Conservation (phyloP, 2,113 vertebrate species). For the Cheilinus undulatus region DNA sequence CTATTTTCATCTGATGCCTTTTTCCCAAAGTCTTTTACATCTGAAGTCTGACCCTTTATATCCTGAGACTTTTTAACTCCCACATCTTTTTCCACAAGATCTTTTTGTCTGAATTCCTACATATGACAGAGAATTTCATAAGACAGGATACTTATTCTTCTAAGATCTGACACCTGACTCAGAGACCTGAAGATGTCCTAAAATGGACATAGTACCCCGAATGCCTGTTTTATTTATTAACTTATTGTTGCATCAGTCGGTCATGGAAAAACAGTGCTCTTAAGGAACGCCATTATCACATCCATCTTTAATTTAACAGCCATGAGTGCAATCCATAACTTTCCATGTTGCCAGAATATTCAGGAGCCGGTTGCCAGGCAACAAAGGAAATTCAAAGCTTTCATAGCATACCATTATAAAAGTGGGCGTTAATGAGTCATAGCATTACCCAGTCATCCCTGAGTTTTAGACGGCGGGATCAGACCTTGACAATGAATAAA, state of each 20-base stretch:
- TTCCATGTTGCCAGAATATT: slow-evolving; percentile 61
- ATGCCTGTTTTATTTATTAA: slow-evolving; percentile 21
- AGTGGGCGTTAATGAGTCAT: slow-evolving; percentile 70
- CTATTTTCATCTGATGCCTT: too few species aligned
- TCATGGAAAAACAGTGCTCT: slow-evolving; percentile 40
- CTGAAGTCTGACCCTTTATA: too few species aligned
- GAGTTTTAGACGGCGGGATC: slow-evolving; percentile 20
- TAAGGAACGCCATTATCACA: slow-evolving; percentile 48
- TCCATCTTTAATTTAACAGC: slow-evolving; percentile 62
- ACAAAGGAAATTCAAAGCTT: slow-evolving; percentile 72
- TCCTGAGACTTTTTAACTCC: too few species aligned
- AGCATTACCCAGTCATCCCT: slow-evolving; percentile 36
- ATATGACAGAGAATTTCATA: too few species aligned
- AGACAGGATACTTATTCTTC: too few species aligned
- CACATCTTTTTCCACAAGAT: too few species aligned
- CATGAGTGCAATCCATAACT: slow-evolving; percentile 53
- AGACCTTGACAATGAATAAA: slow-evolving; percentile 22
- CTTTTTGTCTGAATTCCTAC: too few species aligned
- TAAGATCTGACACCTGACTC: too few species aligned
- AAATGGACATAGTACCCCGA: too few species aligned
- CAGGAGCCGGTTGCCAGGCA: slow-evolving; percentile 74
- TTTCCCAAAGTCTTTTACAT: too few species aligned
- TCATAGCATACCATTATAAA: slow-evolving; percentile 47
- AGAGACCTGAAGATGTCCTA: too few species aligned
- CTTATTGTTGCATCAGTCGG: slow-evolving; percentile 20